phyloP scores from a whole-genome alignment of 2,797 vertebrate species.

The Psittacula derbiana region DNA sequence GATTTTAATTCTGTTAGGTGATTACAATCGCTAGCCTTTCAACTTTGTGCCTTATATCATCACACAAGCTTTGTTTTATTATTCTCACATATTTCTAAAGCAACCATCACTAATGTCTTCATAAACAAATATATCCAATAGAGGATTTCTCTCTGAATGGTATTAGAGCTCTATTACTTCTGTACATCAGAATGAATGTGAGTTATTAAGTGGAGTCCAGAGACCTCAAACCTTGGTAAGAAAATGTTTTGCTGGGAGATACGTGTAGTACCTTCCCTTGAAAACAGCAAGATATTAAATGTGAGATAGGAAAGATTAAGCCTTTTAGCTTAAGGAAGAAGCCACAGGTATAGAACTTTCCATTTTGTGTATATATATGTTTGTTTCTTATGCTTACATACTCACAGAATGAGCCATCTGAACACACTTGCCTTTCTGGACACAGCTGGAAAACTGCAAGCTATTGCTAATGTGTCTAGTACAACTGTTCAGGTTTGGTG shows the following conservation, averaged over 20 bases:
- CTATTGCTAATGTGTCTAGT: neutral
- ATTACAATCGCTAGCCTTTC: neutral
- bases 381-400: neutral
- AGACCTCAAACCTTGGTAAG: neutral
- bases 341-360: neutral
- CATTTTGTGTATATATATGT: too few species aligned
- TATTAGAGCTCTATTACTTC: neutral
- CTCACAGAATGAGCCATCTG: neutral
- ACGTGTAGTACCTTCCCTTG: neutral
- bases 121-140: neutral
- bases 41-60: neutral
- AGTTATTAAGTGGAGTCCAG: neutral
- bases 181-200: neutral
- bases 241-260: neutral
- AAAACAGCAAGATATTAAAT: neutral
- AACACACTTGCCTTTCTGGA: neutral
- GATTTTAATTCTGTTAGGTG: neutral
- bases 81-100: neutral
- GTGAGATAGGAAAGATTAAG: neutral
- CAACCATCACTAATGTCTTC: neutral
- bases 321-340: neutral
- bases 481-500: neutral
- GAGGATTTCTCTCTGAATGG: neutral
- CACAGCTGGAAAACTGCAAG: neutral
- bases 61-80: neutral